These are phyloP conservation scores for Drosophila nigrodunni DNA, from an alignment of 1,140 invertebrate genomes.

Conservation along the genomic window DNA sequence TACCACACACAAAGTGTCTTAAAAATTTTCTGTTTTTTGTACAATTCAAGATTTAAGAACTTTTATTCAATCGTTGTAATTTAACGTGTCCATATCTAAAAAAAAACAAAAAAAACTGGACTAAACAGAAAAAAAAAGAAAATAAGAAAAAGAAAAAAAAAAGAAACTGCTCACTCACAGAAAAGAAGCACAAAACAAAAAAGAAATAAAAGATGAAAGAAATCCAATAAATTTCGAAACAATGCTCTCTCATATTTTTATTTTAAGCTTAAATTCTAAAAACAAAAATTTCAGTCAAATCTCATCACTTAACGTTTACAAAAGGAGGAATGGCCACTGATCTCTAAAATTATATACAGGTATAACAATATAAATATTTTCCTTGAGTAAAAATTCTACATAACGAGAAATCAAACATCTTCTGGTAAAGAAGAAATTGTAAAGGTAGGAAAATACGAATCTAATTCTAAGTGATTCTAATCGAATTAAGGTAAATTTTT, in stretches of 20 bases:
- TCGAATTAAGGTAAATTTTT: no score
- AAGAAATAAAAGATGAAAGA: conserved; percentile 57
- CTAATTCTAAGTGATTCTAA: no score
- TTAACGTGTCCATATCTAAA: conserved; percentile 48
- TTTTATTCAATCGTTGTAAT: conserved; percentile 53
- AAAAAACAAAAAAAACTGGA: conserved; percentile 28
- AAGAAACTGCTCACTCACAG: conserved; percentile 57
- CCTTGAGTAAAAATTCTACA: neutral
- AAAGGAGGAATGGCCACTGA: conserved; percentile 53
- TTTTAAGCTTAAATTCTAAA: conserved; percentile 68
- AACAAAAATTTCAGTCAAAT: conserved; percentile 63
- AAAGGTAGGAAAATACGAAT: no score
- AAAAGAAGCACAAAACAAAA: conserved; percentile 59
- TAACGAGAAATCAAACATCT: no score
- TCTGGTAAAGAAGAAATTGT: no score
- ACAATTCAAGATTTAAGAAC: conserved; percentile 60
- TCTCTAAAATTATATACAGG: conserved; percentile 17
- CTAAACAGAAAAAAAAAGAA: conserved; percentile 32
- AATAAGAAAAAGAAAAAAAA: conserved; percentile 39
- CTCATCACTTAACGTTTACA: conserved; percentile 47
- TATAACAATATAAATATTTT: neutral
- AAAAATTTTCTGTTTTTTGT: conserved; percentile 63
- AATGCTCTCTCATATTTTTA: conserved; percentile 72
- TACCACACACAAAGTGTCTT: conserved; percentile 39
- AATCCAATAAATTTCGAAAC: conserved; percentile 74